Base-by-base conservation (phyloP, 2,797 vertebrate genomes). In the Podargus strigoides region DNA sequence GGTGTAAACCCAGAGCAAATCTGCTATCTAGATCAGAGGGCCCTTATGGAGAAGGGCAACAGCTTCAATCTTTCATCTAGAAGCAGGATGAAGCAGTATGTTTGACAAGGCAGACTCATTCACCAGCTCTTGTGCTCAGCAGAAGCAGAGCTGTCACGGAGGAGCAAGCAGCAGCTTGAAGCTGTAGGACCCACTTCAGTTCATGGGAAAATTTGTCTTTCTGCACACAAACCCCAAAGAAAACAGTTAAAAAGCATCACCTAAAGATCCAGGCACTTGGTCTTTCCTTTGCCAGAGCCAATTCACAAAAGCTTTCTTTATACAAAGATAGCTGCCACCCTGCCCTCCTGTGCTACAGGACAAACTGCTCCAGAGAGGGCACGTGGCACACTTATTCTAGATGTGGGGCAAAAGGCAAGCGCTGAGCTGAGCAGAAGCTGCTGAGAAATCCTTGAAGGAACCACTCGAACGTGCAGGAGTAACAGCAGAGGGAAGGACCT, bases 191-290 rank as follows among this genome's bases (percentile, higher is more conserved):
- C 68, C 52, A 27, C 0, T 56, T 27, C 23, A 42, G 17, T 16
- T 59, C 66, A n/a, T 3, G 11, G n/a, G 17, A 62, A 36, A 76
- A 72, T 9, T 1, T 39, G n/a, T 44, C 53, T 14, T 78, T 47
- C 50, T 47, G 11, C 7, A 7, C 46, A 63, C 10, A 77, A 32
- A 26, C 26, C 26, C 18, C n/a, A 7, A 32, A 39, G 37, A 66
- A 69, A 58, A 21, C 0, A 62, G 22, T 39, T 60, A 7, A 44
- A 64, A 69, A 59, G 21, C 1, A 0, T 39, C 46, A 44, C 0
- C 39, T 70, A 10, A 75, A 85, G 62, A 66, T n/a, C 15, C 53
- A n/a, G 42, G 23, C 22, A 36, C 58, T 60, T 46, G 23, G 32
- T 39, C 46, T 34, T 74, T 28, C 76, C 56, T 78, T 76, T 75